Conservation (phyloP, 2,888 invertebrate genomes). For the Phyllotreta striolata region DNA sequence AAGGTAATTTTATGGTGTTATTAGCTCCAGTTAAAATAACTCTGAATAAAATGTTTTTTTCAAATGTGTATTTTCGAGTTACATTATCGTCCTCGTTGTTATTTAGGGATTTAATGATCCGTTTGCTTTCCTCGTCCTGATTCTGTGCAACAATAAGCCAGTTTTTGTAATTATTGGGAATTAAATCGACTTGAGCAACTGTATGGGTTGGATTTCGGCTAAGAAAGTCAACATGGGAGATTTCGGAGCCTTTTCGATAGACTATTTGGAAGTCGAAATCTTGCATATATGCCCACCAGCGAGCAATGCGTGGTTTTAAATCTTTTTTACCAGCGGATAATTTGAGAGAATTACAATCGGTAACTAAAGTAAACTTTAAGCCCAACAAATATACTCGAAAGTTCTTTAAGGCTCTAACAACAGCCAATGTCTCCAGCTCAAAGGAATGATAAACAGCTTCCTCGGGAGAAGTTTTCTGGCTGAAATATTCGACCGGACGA, state of each 20-base stretch:
- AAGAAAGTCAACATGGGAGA: conserved; percentile 37
- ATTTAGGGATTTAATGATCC: no score
- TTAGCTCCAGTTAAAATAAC: conserved; percentile 33
- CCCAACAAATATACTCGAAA: conserved; percentile 49
- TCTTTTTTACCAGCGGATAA: conserved; percentile 48
- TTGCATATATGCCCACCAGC: conserved; percentile 49
- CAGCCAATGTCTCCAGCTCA: conserved; percentile 52
- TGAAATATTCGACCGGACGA: conserved; percentile 30
- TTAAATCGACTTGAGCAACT: no score
- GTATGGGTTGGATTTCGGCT: conserved; percentile 34
- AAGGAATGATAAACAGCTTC: conserved; percentile 41
- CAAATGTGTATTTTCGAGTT: no score
- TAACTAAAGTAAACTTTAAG: conserved; percentile 44
- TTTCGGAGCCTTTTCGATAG: conserved; percentile 37
- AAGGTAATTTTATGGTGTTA: conserved; percentile 35
- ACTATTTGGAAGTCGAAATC: conserved; percentile 44
- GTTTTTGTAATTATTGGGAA: no score
- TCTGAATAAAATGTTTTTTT: conserved; percentile 38
- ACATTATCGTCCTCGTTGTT: no score
- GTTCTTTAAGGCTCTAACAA: conserved; percentile 47
- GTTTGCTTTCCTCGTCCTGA: no score
- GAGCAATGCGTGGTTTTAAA: conserved; percentile 30
- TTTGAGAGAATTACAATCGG: conserved; percentile 53
- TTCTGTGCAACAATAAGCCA: conserved; percentile 42
- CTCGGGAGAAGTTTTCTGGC: conserved; percentile 25